These are phyloP conservation scores for Cephalopterus ornatus DNA, from an alignment of 2,113 vertebrate species.

Conservation along the genomic window DNA sequence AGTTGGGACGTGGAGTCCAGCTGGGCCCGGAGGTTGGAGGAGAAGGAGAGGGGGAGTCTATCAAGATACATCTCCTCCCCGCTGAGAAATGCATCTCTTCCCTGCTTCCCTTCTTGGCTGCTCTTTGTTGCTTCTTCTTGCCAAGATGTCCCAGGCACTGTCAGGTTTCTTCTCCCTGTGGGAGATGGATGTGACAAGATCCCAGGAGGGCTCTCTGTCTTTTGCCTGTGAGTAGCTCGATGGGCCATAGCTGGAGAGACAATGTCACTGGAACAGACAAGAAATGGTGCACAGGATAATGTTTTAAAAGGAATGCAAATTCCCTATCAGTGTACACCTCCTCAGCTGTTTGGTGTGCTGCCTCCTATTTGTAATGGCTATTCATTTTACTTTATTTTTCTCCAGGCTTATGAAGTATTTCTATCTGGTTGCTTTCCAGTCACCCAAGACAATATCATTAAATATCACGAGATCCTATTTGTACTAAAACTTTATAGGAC, in stretches of 20 bases:
- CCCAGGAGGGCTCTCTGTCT: background rate
- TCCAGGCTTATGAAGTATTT: background rate
- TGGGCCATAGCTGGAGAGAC: background rate
- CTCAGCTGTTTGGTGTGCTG: background rate
- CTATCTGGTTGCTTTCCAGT: background rate
- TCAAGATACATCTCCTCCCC: slow-evolving; percentile 13
- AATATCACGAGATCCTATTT: background rate
- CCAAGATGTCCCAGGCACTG: slow-evolving; percentile 6
- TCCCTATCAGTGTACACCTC: background rate
- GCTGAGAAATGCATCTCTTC: background rate
- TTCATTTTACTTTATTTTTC: background rate
- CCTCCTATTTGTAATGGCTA: background rate
- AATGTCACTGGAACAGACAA: background rate
- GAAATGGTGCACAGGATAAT: background rate
- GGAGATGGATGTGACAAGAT: background rate
- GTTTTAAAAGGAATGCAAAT: background rate
- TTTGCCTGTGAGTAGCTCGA: background rate
- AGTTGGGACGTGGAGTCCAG: background rate
- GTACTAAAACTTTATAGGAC: background rate
- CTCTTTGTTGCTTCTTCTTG: slow-evolving; percentile 17
- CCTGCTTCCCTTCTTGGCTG: background rate
- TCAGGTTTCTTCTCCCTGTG: slow-evolving; percentile 1
- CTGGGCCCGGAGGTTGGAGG: background rate
- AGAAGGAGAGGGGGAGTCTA: background rate
- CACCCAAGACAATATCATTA: background rate